These are phyloP conservation scores for Sigmodon hispidus DNA, from an alignment of 2,113 vertebrate genomes.

Conservation along the genomic window DNA sequence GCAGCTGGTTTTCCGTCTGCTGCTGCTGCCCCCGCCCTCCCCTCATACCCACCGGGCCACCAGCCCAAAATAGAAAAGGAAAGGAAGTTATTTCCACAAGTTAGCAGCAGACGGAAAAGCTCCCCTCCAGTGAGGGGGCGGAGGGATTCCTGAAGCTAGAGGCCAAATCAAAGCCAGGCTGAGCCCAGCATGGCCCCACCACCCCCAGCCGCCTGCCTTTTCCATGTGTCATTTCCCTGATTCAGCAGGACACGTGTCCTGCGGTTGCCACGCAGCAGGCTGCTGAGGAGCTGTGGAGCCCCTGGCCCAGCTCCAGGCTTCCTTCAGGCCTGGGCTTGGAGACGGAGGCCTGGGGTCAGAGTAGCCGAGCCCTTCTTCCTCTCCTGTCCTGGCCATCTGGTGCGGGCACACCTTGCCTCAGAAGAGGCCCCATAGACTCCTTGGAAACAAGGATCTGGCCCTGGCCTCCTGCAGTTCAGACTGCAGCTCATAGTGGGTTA, in stretches of 20 bases:
- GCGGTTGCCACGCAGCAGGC: conserved; percentile 75
- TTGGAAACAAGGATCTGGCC: background rate
- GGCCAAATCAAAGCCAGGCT: conserved; percentile 76
- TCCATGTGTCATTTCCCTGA: conserved; percentile 72
- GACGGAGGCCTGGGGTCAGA: background rate
- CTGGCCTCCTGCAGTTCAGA: background rate
- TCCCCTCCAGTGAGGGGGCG: conserved; percentile 71
- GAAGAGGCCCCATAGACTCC: background rate
- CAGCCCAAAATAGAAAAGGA: conserved; percentile 77
- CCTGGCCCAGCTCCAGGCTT: conserved; percentile 38
- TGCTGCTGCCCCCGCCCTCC: conserved; percentile 54
- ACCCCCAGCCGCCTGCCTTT: conserved; percentile 32
- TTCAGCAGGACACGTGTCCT: conserved; percentile 76
- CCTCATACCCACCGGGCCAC: conserved; percentile 21
- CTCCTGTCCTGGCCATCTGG: background rate
- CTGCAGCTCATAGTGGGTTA: background rate
- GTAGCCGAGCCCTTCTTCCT: background rate
- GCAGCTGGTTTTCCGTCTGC: conserved; percentile 74
- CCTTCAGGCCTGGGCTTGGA: background rate
- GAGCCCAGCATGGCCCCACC: background rate
- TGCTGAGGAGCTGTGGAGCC: conserved; percentile 31
- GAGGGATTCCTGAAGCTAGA: conserved; percentile 79
- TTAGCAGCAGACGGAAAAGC: conserved; percentile 75
- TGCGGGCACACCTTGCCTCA: background rate
- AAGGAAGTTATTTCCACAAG: conserved; percentile 74